A percentile compares a stretch with the other conserved stretches of the same genome.
Evolutionary conservation across 37 sponge, comb jelly and placozoan genomes (phyloP).

Genomic region (Aphrocallistes beatrix): DNA sequence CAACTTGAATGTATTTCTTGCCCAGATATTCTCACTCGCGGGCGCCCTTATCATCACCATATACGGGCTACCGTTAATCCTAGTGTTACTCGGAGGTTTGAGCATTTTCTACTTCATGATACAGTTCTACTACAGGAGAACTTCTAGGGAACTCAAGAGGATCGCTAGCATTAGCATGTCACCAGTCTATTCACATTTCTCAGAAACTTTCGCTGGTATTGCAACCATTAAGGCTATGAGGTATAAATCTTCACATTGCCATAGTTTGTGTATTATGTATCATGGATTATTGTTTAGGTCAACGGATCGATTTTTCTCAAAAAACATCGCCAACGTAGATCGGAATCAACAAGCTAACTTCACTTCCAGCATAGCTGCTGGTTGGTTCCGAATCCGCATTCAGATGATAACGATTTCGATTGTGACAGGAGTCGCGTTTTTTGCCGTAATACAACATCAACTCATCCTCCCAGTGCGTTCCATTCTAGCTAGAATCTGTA

Average conservation of each 20-base stretch:
- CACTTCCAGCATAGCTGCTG: constrained; percentile 21
- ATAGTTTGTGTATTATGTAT: not conserved
- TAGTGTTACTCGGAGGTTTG: constrained; percentile 60
- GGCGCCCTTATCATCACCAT: constrained; percentile 80
- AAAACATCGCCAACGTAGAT: constrained; percentile 56
- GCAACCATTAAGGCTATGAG: constrained; percentile 62
- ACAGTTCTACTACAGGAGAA: constrained; percentile 80
- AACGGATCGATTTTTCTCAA: constrained; percentile 43
- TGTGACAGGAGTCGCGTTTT: constrained; percentile 69
- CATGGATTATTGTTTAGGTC: constrained; percentile 4
- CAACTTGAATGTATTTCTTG: constrained; percentile 84
- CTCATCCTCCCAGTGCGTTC: constrained; percentile 22
- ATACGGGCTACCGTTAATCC: constrained; percentile 85
- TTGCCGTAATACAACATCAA: constrained; percentile 84
- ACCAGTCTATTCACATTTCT: constrained; percentile 93
- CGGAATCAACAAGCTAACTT: constrained; percentile 57
- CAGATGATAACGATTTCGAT: constrained; percentile 78
- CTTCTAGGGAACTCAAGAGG: constrained; percentile 95
- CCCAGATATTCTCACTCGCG: constrained; percentile 66
- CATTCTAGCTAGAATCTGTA: not conserved
- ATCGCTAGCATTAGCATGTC: constrained; percentile 80
- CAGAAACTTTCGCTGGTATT: constrained; percentile 72
- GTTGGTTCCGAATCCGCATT: constrained; percentile 78
- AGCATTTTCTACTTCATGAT: constrained; percentile 76
- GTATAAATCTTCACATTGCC: not conserved